Conservation (phyloP, 1,140 invertebrate genomes). For the Fopius arisanus region DNA sequence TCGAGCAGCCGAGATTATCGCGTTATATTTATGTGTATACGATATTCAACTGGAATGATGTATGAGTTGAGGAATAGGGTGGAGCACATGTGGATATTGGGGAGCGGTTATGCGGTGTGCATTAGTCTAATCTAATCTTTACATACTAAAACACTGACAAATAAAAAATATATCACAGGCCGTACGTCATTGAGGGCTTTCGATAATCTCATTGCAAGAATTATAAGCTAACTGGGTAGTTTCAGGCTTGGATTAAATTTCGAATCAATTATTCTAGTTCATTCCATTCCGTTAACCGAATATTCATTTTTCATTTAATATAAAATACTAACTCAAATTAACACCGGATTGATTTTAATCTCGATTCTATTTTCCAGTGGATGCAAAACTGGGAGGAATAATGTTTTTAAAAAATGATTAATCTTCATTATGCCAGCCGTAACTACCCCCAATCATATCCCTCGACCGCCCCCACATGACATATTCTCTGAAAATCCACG, state of each 20-base stretch:
- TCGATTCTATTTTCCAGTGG: no score
- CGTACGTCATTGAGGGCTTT: not conserved
- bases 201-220: conserved; percentile 3
- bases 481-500: no score
- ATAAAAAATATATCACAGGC: not conserved
- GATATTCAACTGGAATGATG: conserved; percentile 19
- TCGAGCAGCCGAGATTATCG: conserved; percentile 18
- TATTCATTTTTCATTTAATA: no score
- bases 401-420: no score
- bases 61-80: conserved; percentile 31
- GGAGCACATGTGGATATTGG: conserved; percentile 22
- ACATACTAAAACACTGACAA: not conserved
- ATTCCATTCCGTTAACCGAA: no score
- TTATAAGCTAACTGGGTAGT: not conserved
- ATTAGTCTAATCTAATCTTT: conserved; percentile 28
- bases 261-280: not conserved
- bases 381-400: no score
- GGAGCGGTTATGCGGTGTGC: conserved; percentile 13
- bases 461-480: no score
- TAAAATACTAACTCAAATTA: no score
- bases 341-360: no score
- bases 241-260: not conserved
- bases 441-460: no score
- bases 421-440: no score
- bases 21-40: conserved; percentile 17